Evolutionary conservation across 2,888 invertebrate genomes (phyloP).

Genomic region (Vandiemenella viatica): DNA sequence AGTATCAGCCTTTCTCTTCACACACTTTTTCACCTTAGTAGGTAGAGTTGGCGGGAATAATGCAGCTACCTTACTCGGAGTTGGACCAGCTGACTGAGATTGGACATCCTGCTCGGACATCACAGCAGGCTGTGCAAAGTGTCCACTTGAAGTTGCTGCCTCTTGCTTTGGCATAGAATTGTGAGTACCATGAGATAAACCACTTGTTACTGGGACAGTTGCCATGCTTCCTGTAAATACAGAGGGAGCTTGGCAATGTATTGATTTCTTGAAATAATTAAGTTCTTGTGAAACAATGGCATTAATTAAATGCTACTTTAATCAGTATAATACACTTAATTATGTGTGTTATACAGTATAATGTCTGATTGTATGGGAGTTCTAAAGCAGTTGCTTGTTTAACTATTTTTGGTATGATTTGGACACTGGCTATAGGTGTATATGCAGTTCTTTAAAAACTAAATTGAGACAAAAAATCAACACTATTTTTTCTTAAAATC

Average conservation of each 20-base stretch:
- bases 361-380: too few species aligned
- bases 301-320: too few species aligned
- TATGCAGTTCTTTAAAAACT: too few species aligned
- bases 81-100: slow-evolving; percentile 8
- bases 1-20: slow-evolving; percentile 98
- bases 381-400: too few species aligned
- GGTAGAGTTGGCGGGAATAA: slow-evolving; percentile 60
- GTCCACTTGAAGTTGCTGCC: slow-evolving; percentile 21
- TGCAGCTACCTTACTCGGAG: slow-evolving; percentile 1
- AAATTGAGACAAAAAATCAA: too few species aligned
- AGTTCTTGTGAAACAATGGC: slow-evolving; percentile 19
- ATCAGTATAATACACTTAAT: too few species aligned
- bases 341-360: too few species aligned
- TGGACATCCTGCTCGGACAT: slow-evolving; percentile 33
- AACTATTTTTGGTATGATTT: slow-evolving; percentile 26
- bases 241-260: slow-evolving; percentile 36
- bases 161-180: slow-evolving; percentile 34
- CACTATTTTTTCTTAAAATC: too few species aligned
- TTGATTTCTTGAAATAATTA: slow-evolving; percentile 28
- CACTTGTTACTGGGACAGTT: slow-evolving; percentile 38
- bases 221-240: slow-evolving; percentile 55
- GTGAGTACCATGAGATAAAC: slow-evolving; percentile 27
- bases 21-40: slow-evolving; percentile 82
- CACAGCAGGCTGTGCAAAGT: slow-evolving; percentile 28
- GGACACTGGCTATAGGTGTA: slow-evolving; percentile 20